Percentiles rank a stretch among this genome's conserved stretches.
Evolutionary conservation across 1,140 invertebrate species (phyloP).

Genomic region (fruit fly (Drosophila melanogaster)): Release_6_plus_ISO1_MT NC_004354.4:11480001-11480500

Average conservation of each 20-base stretch:
- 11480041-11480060: neutral
- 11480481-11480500: neutral
- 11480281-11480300: conserved; percentile 28
- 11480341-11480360: conserved; percentile 46
- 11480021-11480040: no score
- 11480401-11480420: neutral
- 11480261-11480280: conserved; percentile 52
- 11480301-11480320: conserved; percentile 22
- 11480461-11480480: conserved; percentile 8
- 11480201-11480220: conserved; percentile 33
- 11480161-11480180: conserved; percentile 5
- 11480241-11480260: conserved; percentile 5
- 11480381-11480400: conserved; percentile 13
- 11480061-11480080: neutral
- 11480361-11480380: conserved; percentile 61
- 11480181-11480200: conserved; percentile 33
- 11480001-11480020: no score
- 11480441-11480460: conserved; percentile 10
- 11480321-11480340: conserved; percentile 57
- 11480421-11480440: neutral
- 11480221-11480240: conserved; percentile 28
- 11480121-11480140: neutral
- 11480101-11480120: conserved; percentile 1
- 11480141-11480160: neutral
- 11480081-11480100: neutral